Evolutionary conservation across 2,113 vertebrate species (phyloP).

Genomic region (Clarias gariepinus): DNA sequence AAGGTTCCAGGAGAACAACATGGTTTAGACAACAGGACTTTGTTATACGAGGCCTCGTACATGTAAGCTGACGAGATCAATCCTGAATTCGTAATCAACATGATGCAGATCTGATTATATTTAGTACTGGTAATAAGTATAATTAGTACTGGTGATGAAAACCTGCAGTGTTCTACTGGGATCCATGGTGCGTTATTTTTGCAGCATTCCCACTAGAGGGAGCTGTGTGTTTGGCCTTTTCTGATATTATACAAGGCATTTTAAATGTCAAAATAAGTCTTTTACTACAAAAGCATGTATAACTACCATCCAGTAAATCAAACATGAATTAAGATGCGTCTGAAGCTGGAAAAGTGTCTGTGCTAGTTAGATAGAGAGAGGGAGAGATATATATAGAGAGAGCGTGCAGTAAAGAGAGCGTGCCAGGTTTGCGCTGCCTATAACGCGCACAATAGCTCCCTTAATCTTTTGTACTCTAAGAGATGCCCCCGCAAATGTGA

Average conservation of each 20-base stretch:
- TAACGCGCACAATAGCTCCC: constrained; percentile 1
- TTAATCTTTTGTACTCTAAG: constrained; percentile 14
- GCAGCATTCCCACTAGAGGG: constrained; percentile 22
- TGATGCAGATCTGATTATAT: neutral
- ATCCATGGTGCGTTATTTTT: neutral
- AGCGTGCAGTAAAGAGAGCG: neutral
- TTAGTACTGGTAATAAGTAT: neutral
- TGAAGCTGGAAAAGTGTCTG: neutral
- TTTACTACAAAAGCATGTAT: neutral
- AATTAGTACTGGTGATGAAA: neutral
- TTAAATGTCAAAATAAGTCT: neutral
- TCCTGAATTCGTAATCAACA: neutral
- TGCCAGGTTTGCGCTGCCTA: neutral
- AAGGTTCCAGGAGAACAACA: neutral
- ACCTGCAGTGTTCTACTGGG: neutral
- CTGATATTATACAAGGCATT: neutral
- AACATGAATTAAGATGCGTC: neutral
- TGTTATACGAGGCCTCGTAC: too few species aligned
- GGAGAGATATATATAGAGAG: neutral
- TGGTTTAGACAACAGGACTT: neutral
- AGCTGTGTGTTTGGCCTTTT: neutral
- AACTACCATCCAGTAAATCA: neutral
- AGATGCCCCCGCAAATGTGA: constrained; percentile 1
- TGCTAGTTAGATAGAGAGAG: neutral
- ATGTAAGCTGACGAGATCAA: neutral